Conservation (phyloP, 2,113 vertebrate species). For the Ciconia maguari region DNA sequence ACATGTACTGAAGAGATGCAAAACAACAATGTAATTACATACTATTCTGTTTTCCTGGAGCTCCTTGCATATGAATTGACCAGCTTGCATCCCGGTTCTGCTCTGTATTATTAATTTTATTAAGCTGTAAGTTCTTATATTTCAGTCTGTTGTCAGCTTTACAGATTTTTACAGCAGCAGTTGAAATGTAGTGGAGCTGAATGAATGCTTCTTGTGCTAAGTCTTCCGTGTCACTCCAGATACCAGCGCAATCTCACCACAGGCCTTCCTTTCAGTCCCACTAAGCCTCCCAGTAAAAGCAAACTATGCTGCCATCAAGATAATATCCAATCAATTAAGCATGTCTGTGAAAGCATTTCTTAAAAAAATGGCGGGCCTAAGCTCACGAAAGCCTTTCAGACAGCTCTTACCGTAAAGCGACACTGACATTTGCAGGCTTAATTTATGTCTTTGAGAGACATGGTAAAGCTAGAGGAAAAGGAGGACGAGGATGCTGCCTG, state of each 20-base stretch:
- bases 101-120: conserved; percentile 59
- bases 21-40: conserved; percentile 58
- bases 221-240: background rate
- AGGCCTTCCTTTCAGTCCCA: background rate
- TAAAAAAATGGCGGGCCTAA: conserved; percentile 28
- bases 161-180: conserved; percentile 35
- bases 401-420: background rate
- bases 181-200: conserved; percentile 30
- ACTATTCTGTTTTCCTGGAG: conserved; percentile 18
- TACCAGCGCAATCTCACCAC: background rate
- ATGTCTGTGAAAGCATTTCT: conserved; percentile 30
- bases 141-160: conserved; percentile 54
- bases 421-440: conserved; percentile 30
- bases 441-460: conserved; percentile 59
- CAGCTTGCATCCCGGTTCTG: conserved; percentile 32
- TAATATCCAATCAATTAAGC: background rate
- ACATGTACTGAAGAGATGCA: conserved; percentile 56
- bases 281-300: conserved; percentile 24
- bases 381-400: conserved; percentile 4
- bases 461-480: conserved; percentile 38
- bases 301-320: background rate
- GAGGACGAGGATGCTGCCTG: conserved; percentile 29
- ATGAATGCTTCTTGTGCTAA: conserved; percentile 22
- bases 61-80: conserved; percentile 31
- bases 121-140: conserved; percentile 36